phyloP scores from a whole-genome alignment of 2,888 invertebrate species.

The Lasioglossum marginatum region DNA sequence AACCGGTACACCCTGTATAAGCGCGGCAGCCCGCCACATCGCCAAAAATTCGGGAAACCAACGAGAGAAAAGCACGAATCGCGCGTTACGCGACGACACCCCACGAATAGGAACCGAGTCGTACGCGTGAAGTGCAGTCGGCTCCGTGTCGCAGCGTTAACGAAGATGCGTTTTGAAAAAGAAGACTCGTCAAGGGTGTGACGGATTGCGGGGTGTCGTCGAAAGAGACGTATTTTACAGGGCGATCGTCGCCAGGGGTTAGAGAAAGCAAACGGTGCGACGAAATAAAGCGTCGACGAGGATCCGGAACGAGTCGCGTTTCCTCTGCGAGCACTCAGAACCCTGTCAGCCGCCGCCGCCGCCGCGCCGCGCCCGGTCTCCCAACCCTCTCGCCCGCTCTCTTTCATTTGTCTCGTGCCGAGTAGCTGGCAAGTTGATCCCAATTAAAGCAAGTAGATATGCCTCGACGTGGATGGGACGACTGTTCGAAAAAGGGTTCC shows the following conservation, averaged over 20 bases:
- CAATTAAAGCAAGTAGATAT: conserved; percentile 80
- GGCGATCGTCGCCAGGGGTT: conserved; percentile 15
- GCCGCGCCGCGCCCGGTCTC: conserved; percentile 34
- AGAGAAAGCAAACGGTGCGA: conserved; percentile 15
- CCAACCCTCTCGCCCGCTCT: conserved; percentile 63
- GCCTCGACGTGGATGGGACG: conserved; percentile 34
- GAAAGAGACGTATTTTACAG: not conserved
- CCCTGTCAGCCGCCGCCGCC: conserved; percentile 38
- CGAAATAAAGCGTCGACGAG: conserved; percentile 44
- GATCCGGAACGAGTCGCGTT: conserved; percentile 47
- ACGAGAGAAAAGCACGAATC: not conserved
- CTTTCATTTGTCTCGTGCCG: conserved; percentile 79
- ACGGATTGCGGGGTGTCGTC: not conserved
- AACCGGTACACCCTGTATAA: not conserved
- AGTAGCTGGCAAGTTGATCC: conserved; percentile 78
- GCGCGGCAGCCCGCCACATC: not conserved
- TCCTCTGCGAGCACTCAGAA: conserved; percentile 59
- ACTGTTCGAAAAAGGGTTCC: conserved; percentile 35
- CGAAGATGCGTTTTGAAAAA: conserved; percentile 51
- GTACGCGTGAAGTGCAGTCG: conserved; percentile 26
- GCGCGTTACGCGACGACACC: conserved; percentile 14
- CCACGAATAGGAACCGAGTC: not conserved
- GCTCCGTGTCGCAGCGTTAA: conserved; percentile 47
- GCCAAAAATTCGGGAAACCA: not conserved
- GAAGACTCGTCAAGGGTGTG: conserved; percentile 22